phyloP scores from a whole-genome alignment of 2,113 vertebrate species.

The Rhodinocichla rosea region DNA sequence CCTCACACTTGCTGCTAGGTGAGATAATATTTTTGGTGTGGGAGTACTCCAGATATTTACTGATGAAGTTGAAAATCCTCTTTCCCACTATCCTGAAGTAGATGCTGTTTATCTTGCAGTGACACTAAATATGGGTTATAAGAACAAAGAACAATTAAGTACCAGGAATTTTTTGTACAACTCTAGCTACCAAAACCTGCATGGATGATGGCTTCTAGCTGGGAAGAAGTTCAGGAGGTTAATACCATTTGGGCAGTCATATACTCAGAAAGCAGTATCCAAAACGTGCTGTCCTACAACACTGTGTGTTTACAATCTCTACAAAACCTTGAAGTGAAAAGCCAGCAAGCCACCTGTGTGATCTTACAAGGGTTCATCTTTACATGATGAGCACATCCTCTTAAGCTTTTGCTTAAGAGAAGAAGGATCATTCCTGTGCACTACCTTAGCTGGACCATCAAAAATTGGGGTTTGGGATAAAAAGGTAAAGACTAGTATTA shows the following conservation, averaged over 20 bases:
- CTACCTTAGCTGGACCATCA: constrained; percentile 19
- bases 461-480: neutral
- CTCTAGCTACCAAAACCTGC: neutral
- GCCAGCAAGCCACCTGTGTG: neutral
- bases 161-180: neutral
- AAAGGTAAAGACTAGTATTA: neutral
- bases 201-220: neutral
- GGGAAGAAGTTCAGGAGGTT: neutral
- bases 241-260: neutral
- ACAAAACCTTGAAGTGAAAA: constrained; percentile 8
- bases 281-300: neutral
- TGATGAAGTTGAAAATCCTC: neutral
- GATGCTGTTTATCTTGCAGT: neutral
- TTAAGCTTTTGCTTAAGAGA: constrained; percentile 49
- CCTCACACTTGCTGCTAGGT: neutral
- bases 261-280: neutral
- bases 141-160: neutral
- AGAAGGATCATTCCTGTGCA: neutral
- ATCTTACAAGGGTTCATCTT: constrained; percentile 30
- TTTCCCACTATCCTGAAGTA: neutral
- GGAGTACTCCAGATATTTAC: neutral
- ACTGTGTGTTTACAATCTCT: neutral
- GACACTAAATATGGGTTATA: neutral
- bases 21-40: neutral
- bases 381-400: constrained; percentile 13